Conservation (phyloP, 37 sponge, comb jelly and placozoan genomes). For the Diacarnus erythraeanus region DNA sequence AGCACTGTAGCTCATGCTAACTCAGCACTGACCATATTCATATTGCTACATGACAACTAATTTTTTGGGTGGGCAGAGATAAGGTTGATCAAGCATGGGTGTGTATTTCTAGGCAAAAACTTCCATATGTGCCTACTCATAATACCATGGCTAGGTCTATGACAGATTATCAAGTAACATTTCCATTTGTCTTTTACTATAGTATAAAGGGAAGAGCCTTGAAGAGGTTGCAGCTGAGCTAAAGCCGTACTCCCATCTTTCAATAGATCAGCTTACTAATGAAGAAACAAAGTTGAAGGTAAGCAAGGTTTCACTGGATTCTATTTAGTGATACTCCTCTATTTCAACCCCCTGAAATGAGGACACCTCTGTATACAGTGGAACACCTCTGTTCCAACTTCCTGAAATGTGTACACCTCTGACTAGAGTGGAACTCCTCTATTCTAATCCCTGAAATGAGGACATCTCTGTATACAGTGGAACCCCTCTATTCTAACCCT, state of each 20-base stretch:
- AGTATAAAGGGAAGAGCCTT: conserved; percentile 19
- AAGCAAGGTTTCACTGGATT: no score
- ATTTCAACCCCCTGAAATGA: no score
- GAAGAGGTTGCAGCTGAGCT: background rate
- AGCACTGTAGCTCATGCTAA: no score
- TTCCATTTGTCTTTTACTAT: background rate
- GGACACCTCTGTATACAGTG: no score
- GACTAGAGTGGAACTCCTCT: no score
- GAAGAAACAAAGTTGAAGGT: conserved; percentile 37
- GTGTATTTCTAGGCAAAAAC: background rate
- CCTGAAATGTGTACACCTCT: no score
- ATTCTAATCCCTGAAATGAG: no score
- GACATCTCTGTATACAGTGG: no score
- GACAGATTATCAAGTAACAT: background rate
- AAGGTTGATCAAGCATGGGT: background rate
- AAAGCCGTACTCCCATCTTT: conserved; percentile 3
- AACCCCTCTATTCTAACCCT: no score
- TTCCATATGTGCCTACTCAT: background rate
- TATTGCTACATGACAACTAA: background rate
- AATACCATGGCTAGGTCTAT: background rate
- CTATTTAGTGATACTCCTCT: no score
- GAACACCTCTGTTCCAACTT: no score
- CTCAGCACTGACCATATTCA: no score
- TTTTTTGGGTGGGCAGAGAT: background rate
- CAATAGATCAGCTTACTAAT: background rate